Conservation (phyloP, 2,797 vertebrate species). For the Tenualosa thibaudeaui region DNA sequence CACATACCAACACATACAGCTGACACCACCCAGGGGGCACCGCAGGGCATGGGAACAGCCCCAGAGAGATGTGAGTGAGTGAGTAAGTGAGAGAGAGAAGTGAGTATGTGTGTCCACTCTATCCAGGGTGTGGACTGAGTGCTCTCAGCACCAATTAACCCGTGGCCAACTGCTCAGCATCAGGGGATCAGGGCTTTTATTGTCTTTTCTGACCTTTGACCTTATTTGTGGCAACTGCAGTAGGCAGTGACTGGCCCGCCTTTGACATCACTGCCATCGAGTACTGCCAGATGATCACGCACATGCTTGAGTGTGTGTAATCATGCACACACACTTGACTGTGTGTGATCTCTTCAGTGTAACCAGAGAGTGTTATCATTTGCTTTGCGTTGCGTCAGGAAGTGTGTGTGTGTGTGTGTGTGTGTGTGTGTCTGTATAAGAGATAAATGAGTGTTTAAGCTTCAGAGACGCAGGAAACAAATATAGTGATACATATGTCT, state of each 20-base stretch:
- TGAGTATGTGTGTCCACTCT: not conserved
- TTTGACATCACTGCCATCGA: not conserved
- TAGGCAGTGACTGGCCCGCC: slow-evolving; percentile 39
- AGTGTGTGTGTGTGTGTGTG: slow-evolving; percentile 10
- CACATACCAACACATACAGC: slow-evolving; percentile 18
- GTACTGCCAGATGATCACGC: slow-evolving; percentile 19
- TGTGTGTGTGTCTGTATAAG: not conserved
- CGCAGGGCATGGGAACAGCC: not conserved
- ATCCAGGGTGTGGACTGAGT: not conserved
- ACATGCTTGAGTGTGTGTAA: not conserved
- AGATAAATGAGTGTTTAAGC: slow-evolving; percentile 3
- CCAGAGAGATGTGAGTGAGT: not conserved
- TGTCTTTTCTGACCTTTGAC: slow-evolving; percentile 63
- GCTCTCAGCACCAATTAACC: not conserved
- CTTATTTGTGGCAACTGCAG: slow-evolving; percentile 40
- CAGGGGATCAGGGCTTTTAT: slow-evolving; percentile 44
- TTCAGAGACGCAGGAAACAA: not conserved
- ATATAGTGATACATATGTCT: not conserved
- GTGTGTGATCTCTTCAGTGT: not conserved
- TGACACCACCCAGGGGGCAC: not conserved
- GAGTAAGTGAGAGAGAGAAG: not conserved
- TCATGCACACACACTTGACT: too few species aligned
- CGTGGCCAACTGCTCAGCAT: slow-evolving; percentile 62
- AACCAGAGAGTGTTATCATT: not conserved
- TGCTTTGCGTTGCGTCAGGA: not conserved